Evolutionary conservation across 2,888 invertebrate genomes (phyloP).

Genomic region (Morpho deidamia): DNA sequence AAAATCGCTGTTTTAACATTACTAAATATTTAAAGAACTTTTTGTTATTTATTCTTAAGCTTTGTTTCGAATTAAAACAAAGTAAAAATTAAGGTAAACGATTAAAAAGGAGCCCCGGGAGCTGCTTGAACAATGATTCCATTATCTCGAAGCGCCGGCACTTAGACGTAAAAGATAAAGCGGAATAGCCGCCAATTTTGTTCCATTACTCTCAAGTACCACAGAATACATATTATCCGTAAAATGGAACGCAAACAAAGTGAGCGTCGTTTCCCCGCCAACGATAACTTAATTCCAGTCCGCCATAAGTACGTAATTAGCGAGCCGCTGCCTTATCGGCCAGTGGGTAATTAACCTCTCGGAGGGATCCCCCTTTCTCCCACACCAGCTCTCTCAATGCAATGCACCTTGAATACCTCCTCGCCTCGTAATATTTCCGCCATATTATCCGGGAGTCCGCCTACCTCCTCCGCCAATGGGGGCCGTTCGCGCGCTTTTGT

Average conservation of each 20-base stretch:
- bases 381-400: constrained; percentile 46
- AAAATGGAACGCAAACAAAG: constrained; percentile 77
- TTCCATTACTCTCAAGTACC: constrained; percentile 68
- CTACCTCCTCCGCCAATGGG: constrained; percentile 75
- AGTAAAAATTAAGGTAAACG: constrained; percentile 57
- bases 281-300: constrained; percentile 78
- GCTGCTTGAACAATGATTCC: constrained; percentile 65
- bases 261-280: constrained; percentile 72
- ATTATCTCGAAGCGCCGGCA: constrained; percentile 55
- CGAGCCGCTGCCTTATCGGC: constrained; percentile 78
- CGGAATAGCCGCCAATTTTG: constrained; percentile 71
- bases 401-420: constrained; percentile 71
- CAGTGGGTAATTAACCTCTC: constrained; percentile 76
- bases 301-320: constrained; percentile 79
- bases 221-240: constrained; percentile 71
- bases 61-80: constrained; percentile 14
- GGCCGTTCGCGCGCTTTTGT: constrained; percentile 75
- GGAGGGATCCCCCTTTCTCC: constrained; percentile 39
- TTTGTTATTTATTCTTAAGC: constrained; percentile 7
- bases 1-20: background rate
- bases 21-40: background rate
- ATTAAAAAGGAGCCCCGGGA: constrained; percentile 62
- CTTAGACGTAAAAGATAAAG: constrained; percentile 66
- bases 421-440: constrained; percentile 76
- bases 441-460: constrained; percentile 73